phyloP scores from a whole-genome alignment of 2,888 invertebrate species.

The Alviniconcha strummeri region DNA sequence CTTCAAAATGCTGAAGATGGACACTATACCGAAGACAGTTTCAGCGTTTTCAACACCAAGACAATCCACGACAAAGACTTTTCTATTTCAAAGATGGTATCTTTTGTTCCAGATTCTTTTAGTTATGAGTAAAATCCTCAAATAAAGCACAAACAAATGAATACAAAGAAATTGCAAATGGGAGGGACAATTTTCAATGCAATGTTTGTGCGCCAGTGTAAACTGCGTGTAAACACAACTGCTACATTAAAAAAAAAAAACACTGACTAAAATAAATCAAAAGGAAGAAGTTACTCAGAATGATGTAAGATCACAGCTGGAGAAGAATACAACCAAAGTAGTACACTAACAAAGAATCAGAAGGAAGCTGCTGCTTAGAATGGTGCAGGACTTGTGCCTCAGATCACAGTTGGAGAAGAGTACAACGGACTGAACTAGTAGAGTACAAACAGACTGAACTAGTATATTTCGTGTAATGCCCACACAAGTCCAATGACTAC shows the following conservation, averaged over 20 bases:
- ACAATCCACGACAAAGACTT: too few species aligned
- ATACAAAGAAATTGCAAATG: too few species aligned
- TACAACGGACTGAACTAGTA: too few species aligned
- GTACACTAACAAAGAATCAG: neutral
- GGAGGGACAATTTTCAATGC: too few species aligned
- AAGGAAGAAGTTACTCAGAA: too few species aligned
- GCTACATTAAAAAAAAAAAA: neutral
- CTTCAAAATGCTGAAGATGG: too few species aligned
- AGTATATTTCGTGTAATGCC: neutral
- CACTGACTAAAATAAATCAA: neutral
- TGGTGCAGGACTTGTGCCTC: neutral
- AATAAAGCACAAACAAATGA: too few species aligned
- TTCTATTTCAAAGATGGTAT: too few species aligned
- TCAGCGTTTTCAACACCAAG: too few species aligned
- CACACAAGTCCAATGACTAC: neutral
- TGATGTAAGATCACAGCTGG: neutral
- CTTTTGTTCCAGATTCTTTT: too few species aligned
- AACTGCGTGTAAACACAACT: neutral
- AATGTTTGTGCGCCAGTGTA: neutral
- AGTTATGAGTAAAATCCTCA: too few species aligned
- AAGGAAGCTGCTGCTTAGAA: neutral
- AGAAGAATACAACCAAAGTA: neutral
- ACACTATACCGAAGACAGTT: too few species aligned
- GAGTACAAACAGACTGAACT: neutral
- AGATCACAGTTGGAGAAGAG: slow-evolving; percentile 1